A percentile compares a stretch with the other conserved stretches of the same genome.
Evolutionary conservation across 2,113 vertebrate genomes (phyloP).

Genomic region (Heptranchias perlo): DNA sequence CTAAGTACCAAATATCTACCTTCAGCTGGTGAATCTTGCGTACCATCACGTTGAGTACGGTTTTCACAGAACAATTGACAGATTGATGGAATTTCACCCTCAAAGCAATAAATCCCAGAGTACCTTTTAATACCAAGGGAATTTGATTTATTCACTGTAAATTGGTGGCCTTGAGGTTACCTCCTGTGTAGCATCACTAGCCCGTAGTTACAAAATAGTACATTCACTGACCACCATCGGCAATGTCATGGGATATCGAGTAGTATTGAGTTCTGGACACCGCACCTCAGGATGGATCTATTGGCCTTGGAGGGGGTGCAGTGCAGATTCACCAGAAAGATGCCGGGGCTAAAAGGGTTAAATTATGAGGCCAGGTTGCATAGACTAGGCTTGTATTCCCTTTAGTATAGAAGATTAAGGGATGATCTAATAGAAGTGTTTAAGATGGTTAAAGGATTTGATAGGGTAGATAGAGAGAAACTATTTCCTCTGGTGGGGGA

Average conservation of each 20-base stretch:
- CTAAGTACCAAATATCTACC: not conserved
- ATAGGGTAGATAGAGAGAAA: too few relatives aligned
- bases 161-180: not conserved
- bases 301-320: too few relatives aligned
- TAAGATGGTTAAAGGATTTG: too few relatives aligned
- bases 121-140: not conserved
- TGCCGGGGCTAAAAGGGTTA: too few relatives aligned
- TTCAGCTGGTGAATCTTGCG: not conserved
- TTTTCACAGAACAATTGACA: not conserved
- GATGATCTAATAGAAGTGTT: too few relatives aligned
- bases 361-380: too few relatives aligned
- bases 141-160: slow-evolving; percentile 26
- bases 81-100: not conserved
- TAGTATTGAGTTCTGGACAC: too few relatives aligned
- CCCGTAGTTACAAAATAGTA: not conserved
- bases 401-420: too few relatives aligned
- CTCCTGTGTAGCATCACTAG: not conserved
- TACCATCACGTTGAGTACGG: not conserved
- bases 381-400: too few relatives aligned
- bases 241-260: not conserved
- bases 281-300: too few relatives aligned
- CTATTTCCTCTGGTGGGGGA: too few relatives aligned
- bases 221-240: not conserved
- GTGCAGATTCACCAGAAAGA: too few relatives aligned
- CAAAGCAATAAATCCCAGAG: not conserved